Evolutionary conservation across 2,888 invertebrate genomes (phyloP).

Genomic region (Meandrusa payeni): DNA sequence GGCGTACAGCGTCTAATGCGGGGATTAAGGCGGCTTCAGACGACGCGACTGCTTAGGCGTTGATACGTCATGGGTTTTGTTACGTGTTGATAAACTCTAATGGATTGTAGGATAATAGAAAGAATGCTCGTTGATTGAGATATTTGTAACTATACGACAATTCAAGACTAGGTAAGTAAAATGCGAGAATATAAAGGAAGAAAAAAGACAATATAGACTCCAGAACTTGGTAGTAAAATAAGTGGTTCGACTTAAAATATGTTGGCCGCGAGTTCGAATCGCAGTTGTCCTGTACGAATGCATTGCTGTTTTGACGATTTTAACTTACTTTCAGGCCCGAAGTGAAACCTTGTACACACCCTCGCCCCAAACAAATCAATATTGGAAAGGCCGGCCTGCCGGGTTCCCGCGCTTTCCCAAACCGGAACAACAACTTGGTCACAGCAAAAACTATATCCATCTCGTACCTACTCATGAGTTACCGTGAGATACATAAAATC

Average conservation of each 20-base stretch:
- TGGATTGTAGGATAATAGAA: too few relatives aligned
- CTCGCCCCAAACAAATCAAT: constrained; percentile 13
- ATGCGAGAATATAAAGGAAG: too few relatives aligned
- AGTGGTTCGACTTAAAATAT: too few relatives aligned
- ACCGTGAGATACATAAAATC: constrained; percentile 5
- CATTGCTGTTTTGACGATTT: background rate
- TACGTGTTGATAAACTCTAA: constrained; percentile 1
- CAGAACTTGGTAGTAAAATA: too few relatives aligned
- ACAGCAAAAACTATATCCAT: constrained; percentile 8
- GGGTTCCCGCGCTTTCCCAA: constrained; percentile 14
- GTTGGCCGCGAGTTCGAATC: too few relatives aligned
- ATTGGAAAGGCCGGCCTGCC: constrained; percentile 5
- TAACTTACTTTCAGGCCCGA: constrained; percentile 1
- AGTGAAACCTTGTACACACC: constrained; percentile 10
- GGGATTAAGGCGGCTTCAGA: constrained; percentile 19
- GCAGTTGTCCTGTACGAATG: too few relatives aligned
- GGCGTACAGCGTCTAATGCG: background rate
- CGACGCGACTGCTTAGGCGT: constrained; percentile 15
- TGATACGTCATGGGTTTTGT: constrained; percentile 6
- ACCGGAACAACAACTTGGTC: constrained; percentile 1
- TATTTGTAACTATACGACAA: too few relatives aligned
- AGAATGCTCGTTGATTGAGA: too few relatives aligned
- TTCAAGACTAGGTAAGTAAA: too few relatives aligned
- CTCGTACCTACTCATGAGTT: constrained; percentile 4
- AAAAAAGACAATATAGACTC: too few relatives aligned